Conservation (phyloP, 2,113 vertebrate species). For the Phrynosoma platyrhinos region DNA sequence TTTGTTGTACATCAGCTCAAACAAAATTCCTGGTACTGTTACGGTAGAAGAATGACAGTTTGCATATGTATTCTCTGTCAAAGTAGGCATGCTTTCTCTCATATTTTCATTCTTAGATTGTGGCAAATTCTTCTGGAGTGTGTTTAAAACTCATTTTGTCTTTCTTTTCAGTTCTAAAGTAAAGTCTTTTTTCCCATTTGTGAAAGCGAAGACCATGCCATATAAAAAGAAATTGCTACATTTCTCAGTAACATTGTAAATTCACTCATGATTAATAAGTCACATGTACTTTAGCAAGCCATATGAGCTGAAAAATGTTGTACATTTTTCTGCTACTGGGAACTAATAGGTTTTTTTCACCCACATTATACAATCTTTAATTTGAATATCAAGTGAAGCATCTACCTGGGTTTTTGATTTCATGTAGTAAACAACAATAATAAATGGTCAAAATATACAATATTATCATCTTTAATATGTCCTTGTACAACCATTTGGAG, state of each 20-base stretch:
- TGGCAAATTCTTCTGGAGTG: background rate
- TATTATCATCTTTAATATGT: background rate
- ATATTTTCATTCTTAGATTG: background rate
- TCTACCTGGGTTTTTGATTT: background rate
- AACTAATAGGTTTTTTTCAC: background rate
- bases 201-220: background rate
- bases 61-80: slow-evolving; percentile 21
- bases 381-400: background rate
- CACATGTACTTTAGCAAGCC: background rate
- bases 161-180: background rate
- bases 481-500: background rate
- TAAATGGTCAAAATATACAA: background rate
- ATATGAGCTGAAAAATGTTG: background rate
- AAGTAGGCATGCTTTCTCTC: background rate
- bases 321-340: background rate
- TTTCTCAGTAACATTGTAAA: background rate
- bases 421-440: background rate
- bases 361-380: background rate
- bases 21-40: slow-evolving; percentile 57
- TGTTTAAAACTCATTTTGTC: background rate
- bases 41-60: slow-evolving; percentile 63
- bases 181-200: background rate
- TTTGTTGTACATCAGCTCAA: slow-evolving; percentile 54
- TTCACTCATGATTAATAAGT: background rate
- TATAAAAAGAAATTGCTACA: background rate